A percentile compares a stretch with the other conserved stretches of the same genome.
Evolutionary conservation across 1,140 invertebrate species (phyloP).

Genomic region (Scaptomyza graminum): DNA sequence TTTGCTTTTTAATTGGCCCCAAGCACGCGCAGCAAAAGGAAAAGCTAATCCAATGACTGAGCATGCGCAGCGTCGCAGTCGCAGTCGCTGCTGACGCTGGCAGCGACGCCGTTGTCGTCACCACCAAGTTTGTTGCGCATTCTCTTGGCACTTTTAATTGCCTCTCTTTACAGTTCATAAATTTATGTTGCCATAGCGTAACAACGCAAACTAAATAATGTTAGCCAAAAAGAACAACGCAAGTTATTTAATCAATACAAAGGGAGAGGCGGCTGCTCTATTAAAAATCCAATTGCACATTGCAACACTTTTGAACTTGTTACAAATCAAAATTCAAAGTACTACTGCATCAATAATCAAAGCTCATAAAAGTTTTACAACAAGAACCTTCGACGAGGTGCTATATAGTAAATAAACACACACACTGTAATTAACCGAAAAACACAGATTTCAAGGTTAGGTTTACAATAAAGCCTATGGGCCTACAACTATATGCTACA

Average conservation of each 20-base stretch:
- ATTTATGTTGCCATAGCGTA: constrained; percentile 46
- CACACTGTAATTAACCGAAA: constrained; percentile 25
- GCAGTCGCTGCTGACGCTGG: neutral
- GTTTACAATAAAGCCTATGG: constrained; percentile 13
- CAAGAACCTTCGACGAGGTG: constrained; percentile 39
- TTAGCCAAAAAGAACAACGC: constrained; percentile 5
- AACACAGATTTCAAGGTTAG: constrained; percentile 37
- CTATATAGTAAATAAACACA: constrained; percentile 5
- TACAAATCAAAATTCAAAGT: constrained; percentile 23
- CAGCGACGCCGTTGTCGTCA: constrained; percentile 2
- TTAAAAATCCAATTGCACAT: constrained; percentile 11
- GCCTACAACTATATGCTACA: constrained; percentile 9
- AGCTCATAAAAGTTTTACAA: constrained; percentile 34
- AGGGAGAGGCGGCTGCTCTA: neutral
- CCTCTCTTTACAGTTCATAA: constrained; percentile 55
- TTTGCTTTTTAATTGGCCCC: constrained; percentile 43
- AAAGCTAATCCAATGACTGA: constrained; percentile 52
- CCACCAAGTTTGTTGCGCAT: constrained; percentile 25
- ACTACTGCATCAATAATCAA: constrained; percentile 11
- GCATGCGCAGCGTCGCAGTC: constrained; percentile 34
- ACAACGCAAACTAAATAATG: constrained; percentile 13
- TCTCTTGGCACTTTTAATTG: constrained; percentile 53
- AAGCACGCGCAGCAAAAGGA: constrained; percentile 56
- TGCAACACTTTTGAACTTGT: constrained; percentile 40
- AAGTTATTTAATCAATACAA: neutral